A percentile compares a stretch with the other conserved stretches of the same genome.
These are phyloP conservation scores for Rhinogobius similis DNA, from an alignment of 2,113 vertebrate genomes.

Conservation along the genomic window DNA sequence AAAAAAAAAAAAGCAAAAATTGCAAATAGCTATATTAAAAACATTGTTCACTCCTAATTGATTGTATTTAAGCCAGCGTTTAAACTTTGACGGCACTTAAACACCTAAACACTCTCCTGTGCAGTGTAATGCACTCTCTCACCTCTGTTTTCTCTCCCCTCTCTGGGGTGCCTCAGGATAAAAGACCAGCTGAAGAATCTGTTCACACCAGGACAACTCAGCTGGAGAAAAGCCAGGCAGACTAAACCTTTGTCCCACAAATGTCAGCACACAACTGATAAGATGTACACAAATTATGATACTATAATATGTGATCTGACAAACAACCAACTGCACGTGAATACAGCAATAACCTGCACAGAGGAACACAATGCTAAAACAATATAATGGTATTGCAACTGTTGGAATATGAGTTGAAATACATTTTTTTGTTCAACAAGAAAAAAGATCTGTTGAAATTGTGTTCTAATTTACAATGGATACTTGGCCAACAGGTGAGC, in stretches of 20 bases:
- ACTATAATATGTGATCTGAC: background rate
- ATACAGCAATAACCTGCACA: background rate
- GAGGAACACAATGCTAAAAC: background rate
- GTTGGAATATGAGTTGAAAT: background rate
- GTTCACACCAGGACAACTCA: constrained; percentile 56
- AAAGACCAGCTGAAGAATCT: constrained; percentile 55
- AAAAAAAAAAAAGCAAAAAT: background rate
- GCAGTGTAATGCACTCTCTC: constrained; percentile 43
- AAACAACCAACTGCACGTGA: background rate
- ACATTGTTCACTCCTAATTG: background rate
- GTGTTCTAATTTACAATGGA: background rate
- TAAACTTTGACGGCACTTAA: constrained; percentile 18
- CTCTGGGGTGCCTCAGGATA: constrained; percentile 46
- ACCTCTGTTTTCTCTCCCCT: constrained; percentile 46
- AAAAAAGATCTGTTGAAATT: background rate
- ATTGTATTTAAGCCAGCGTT: background rate
- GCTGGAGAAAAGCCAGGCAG: constrained; percentile 49
- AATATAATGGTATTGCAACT: background rate
- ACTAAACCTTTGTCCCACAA: constrained; percentile 11
- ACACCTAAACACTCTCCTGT: constrained; percentile 25
- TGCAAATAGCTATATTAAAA: background rate
- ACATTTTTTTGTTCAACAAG: no score
- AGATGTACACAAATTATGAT: background rate
- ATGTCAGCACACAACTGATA: constrained; percentile 17
- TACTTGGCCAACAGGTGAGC: no score